Base-by-base conservation (phyloP, 2,888 invertebrate species). In the Lydus trimaculatus region DNA sequence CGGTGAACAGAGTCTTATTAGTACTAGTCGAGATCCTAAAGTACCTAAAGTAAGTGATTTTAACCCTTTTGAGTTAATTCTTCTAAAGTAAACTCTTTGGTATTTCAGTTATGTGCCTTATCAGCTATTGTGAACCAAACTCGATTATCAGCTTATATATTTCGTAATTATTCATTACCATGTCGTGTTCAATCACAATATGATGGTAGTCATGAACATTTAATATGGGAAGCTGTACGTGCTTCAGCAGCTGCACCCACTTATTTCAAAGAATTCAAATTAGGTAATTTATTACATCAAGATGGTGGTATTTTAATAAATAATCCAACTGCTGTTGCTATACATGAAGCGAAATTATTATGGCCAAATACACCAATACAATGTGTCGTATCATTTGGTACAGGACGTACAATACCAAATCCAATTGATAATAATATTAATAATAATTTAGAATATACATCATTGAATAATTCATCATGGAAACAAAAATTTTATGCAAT, bases 191-290 rank as follows among this genome's bases (percentile, higher is more conserved):
- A 91, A 73, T 90, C 92, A 73, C 89, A 90, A 79, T 90, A 94
- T 84, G 88, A 89, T 66, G 96, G 96, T 60, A 90, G 91, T 62
- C 88, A 89, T 74, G 88, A 90, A 70, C 90, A 92, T 73, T 86
- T 87, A 74, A 85, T 95, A 67, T 96, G 95, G 95, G 91, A 95
- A 86, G 93, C 94, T 15, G 91, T 95, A 31, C 86, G 96, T 74
- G 97, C 97, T 0, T 95, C 95, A 0, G 94, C 96, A 58, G 96
- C 97, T 58, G 97, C 97, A 6, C 97, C 97, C 2, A 94, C 94
- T 0, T 96, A 96, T 87, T 97, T 96, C 86, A 91, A 93, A 80
- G 96, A 95, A 85, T 93, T 91, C 81, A 88, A 89, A 73, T 86
- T 92, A 23, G 90, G 90, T 66, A 91, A 91, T 11, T 87, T 89